phyloP scores from a whole-genome alignment of 2,888 invertebrate genomes.

The Loripinus fragilis region DNA sequence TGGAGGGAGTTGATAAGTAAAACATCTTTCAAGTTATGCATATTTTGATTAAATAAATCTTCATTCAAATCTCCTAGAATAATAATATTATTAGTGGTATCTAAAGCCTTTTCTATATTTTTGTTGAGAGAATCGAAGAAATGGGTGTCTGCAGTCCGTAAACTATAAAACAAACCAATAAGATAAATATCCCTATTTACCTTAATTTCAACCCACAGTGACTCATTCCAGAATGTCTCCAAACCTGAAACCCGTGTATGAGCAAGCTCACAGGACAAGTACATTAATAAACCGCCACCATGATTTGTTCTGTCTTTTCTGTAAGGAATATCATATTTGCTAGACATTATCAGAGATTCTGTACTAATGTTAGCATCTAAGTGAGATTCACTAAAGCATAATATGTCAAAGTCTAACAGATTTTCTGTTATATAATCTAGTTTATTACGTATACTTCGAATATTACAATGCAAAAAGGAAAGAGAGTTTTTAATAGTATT shows the following conservation, averaged over 20 bases:
- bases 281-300: background rate
- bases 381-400: background rate
- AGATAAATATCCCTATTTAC: background rate
- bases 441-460: background rate
- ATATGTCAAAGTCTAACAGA: background rate
- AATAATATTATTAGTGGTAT: background rate
- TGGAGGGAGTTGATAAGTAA: background rate
- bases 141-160: background rate
- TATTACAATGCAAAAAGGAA: background rate
- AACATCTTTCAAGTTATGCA: background rate
- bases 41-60: background rate
- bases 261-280: background rate
- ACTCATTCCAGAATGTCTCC: background rate
- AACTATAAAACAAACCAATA: background rate
- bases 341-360: too few relatives aligned
- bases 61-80: background rate
- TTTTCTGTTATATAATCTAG: background rate
- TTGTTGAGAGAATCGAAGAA: background rate
- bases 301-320: slow-evolving; percentile 17
- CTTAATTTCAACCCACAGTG: background rate
- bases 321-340: too few relatives aligned
- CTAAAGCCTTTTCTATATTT: background rate
- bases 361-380: too few relatives aligned
- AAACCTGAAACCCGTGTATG: background rate
- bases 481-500: background rate